phyloP scores from a whole-genome alignment of 2,797 vertebrate genomes.

The Cephalopachus bancanus region DNA sequence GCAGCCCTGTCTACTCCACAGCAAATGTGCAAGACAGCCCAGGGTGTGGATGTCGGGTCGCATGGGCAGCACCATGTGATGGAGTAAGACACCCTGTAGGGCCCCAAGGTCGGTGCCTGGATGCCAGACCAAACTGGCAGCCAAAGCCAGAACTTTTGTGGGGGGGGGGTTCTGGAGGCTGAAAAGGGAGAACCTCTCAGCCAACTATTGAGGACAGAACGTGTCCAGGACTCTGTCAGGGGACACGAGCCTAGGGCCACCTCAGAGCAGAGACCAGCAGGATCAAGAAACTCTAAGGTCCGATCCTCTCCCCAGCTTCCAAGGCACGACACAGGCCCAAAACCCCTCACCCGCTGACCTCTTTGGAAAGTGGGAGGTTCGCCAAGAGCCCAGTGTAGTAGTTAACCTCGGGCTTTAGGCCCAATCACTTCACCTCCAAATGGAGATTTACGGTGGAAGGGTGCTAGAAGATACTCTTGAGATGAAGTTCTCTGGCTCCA shows the following conservation, averaged over 20 bases:
- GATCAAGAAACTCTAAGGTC: too few species aligned
- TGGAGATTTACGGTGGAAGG: too few species aligned
- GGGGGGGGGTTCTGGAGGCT: neutral
- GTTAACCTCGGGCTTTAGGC: too few species aligned
- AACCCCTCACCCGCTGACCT: too few species aligned
- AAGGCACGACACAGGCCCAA: too few species aligned
- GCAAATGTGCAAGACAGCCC: neutral
- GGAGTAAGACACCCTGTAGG: neutral
- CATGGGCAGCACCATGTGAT: too few species aligned
- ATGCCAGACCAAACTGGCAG: neutral
- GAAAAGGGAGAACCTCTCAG: neutral
- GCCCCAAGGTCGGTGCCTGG: neutral
- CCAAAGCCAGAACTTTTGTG: neutral
- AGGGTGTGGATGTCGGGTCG: too few species aligned
- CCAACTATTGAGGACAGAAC: fast-evolving
- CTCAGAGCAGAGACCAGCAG: neutral
- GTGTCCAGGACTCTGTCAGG: neutral
- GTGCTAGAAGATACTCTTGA: neutral
- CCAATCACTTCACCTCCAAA: too few species aligned
- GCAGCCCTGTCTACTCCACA: neutral
- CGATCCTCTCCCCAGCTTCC: too few species aligned
- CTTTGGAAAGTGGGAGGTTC: too few species aligned
- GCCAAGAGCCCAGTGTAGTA: too few species aligned
- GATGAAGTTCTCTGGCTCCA: neutral
- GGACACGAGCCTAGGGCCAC: neutral